Evolutionary conservation across 2,888 invertebrate species (phyloP).

Genomic region (Agonopterix arenella): DNA sequence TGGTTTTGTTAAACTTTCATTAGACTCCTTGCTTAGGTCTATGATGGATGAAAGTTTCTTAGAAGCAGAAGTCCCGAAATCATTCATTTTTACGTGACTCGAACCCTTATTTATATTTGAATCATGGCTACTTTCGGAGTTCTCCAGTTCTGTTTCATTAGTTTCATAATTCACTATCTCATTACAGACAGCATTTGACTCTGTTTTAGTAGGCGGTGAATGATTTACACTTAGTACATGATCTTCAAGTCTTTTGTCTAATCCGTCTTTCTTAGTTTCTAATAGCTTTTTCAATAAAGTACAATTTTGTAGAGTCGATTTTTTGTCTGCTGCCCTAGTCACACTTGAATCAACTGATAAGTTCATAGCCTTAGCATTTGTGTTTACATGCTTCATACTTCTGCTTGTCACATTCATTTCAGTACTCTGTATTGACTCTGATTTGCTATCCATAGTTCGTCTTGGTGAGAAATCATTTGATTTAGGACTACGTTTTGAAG

Average conservation of each 20-base stretch:
- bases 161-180: constrained; percentile 25
- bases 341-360: no score
- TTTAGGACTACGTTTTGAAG: neutral
- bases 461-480: neutral
- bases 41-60: constrained; percentile 21
- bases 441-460: neutral
- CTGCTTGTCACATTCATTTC: constrained; percentile 11
- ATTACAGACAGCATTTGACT: constrained; percentile 14
- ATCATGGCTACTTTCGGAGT: constrained; percentile 22
- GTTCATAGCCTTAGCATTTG: constrained; percentile 10
- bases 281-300: constrained; percentile 62
- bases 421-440: neutral
- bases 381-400: constrained; percentile 12
- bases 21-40: constrained; percentile 37
- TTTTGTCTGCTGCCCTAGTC: no score
- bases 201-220: constrained; percentile 24
- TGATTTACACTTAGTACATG: constrained; percentile 27
- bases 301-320: constrained; percentile 47
- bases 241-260: constrained; percentile 33
- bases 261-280: constrained; percentile 50
- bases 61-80: constrained; percentile 17
- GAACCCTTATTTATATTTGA: constrained; percentile 21
- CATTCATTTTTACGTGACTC: constrained; percentile 24
- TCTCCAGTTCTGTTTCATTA: constrained; percentile 18
- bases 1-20: constrained; percentile 57